Evolutionary conservation across 2,797 vertebrate species (phyloP), one percentile per base, ranked within the genome.

Genomic region (Hemitrygon akajei): DNA sequence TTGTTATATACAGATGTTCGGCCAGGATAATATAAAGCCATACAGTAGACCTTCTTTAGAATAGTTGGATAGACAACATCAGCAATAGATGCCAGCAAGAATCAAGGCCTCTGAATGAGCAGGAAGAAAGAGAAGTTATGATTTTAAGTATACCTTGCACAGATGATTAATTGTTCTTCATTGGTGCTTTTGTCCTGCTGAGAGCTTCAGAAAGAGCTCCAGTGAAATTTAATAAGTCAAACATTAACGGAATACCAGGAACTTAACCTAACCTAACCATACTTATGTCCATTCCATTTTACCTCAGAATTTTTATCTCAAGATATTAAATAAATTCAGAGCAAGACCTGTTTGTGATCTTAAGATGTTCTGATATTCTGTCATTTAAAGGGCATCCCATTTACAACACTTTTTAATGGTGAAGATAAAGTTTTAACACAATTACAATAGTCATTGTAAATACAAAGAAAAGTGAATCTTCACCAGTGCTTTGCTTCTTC

Each of bases 401-500:
- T 73, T 73, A 71, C 16, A 91, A 47, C 37, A 37, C 37, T 73
- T 71, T 14, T 75, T 37, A 73, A 92, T 87, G 4, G 47, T 27
- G 81, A 84, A 27, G 58, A 27, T 60, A n/a, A 91, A 71, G n/a
- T 16, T 71, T 34, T 30, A 91, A 91, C 66, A 40, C 66, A 89
- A 66, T 82, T 56, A 89, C 47, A 89, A 89, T 18, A 91, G 73
- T 40, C 18, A 60, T 30, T 58, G 37, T 11, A n/a, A 84, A 94
- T 60, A 93, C 94, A 84, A 94, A 76, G 93, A 75, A 94, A 93
- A 20, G 22, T 94, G 94, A 94, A 96, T 95, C 96, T 69, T 97
- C 95, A 99, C 99, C 97, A 99, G 94, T 27, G 98, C 97, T 60
- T 95, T 97, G 94, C 98, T 99, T 94, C 98, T 97, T 80, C 99